phyloP scores from a whole-genome alignment of 2,113 vertebrate genomes.

The Tylochromis polylepis region DNA sequence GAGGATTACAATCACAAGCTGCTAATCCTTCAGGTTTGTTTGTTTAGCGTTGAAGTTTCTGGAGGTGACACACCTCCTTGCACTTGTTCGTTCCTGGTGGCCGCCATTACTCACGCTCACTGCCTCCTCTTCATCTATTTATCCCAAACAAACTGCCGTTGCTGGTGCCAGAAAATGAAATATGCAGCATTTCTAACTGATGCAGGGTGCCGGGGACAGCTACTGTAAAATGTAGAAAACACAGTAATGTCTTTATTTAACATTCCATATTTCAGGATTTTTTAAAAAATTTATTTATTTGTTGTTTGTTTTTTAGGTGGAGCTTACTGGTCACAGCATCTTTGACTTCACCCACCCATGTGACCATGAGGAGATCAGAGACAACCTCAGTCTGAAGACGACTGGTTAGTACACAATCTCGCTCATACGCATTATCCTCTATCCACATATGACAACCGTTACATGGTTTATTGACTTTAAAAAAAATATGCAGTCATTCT shows the following conservation, averaged over 20 bases:
- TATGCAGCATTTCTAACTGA: neutral
- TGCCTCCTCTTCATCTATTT: neutral
- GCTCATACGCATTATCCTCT: neutral
- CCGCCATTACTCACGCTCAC: neutral
- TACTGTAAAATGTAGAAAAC: neutral
- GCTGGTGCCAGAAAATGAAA: neutral
- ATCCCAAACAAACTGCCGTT: neutral
- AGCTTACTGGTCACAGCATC: constrained; percentile 96
- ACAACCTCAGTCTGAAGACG: constrained; percentile 90
- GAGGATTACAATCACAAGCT: neutral
- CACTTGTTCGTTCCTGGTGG: neutral
- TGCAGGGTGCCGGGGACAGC: neutral
- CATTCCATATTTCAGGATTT: neutral
- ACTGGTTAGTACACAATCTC: constrained; percentile 23
- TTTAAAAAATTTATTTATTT: neutral
- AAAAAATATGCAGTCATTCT: neutral
- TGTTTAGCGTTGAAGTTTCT: neutral
- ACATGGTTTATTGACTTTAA: neutral
- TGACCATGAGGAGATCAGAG: constrained; percentile 96
- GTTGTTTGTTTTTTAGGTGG: constrained; percentile 77
- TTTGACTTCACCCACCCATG: constrained; percentile 99
- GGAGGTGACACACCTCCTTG: neutral
- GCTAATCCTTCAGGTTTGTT: neutral
- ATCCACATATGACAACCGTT: no score
- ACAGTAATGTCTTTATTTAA: neutral